Percentiles rank a stretch among this genome's conserved stretches.
phyloP scores from a whole-genome alignment of 2,797 vertebrate genomes.

The Coranthus polyacanthus region DNA sequence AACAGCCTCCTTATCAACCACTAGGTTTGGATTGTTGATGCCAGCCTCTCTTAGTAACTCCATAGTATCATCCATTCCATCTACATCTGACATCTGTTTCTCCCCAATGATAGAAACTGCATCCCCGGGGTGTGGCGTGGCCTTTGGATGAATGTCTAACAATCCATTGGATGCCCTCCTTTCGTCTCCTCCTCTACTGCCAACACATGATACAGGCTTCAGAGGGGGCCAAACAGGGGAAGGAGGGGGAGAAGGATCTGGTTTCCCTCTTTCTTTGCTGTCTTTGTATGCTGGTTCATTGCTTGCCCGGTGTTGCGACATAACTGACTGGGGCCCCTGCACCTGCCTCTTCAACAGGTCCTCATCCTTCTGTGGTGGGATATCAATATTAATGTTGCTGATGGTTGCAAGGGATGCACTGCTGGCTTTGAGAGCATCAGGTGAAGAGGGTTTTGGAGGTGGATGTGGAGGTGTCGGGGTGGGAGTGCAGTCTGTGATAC shows the following conservation, averaged over 20 bases:
- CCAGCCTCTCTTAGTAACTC: conserved; percentile 83
- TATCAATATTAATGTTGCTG: conserved; percentile 89
- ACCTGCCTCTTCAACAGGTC: conserved; percentile 42
- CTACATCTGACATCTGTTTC: conserved; percentile 49
- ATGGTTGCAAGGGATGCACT: conserved; percentile 87
- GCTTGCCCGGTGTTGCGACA: conserved; percentile 40
- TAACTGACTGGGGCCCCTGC: conserved; percentile 53
- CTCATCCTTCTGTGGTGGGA: conserved; percentile 76
- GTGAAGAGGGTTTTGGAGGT: conserved; percentile 55
- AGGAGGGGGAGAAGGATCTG: conserved; percentile 50
- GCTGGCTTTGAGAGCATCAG: conserved; percentile 71
- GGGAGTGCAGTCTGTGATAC: conserved; percentile 54
- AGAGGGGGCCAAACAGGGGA: conserved; percentile 40
- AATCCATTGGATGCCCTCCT: conserved; percentile 56
- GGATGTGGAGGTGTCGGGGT: conserved; percentile 29
- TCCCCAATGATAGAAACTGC: conserved; percentile 48
- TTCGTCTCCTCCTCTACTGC: conserved; percentile 53
- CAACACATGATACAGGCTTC: conserved; percentile 61
- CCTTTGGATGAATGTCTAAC: conserved; percentile 59
- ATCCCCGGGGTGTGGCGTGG: conserved; percentile 44
- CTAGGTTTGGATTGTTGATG: conserved; percentile 36
- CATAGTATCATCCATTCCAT: conserved; percentile 78
- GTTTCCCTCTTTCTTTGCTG: conserved; percentile 62
- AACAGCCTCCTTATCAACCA: not conserved
- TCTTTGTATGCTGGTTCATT: conserved; percentile 53